Evolutionary conservation across 2,797 vertebrate species (phyloP).

Genomic region (Cephalopachus bancanus): DNA sequence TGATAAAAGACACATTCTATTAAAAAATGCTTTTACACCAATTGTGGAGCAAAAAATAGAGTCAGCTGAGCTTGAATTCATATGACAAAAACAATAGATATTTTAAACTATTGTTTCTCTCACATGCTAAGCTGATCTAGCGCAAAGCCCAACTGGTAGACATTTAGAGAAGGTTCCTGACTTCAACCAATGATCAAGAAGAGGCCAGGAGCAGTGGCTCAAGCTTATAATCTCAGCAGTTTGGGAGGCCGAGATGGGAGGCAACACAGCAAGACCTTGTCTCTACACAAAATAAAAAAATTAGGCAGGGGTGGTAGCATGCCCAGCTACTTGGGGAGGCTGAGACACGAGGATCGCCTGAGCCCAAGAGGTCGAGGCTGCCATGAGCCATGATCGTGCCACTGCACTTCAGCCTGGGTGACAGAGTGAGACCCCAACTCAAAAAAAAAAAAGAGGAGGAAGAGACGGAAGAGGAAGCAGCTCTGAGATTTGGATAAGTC

Average conservation of each 20-base stretch:
- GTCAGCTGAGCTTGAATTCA: constrained; percentile 26
- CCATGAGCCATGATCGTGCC: too few relatives aligned
- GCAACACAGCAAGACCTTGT: too few relatives aligned
- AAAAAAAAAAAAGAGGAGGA: too few relatives aligned
- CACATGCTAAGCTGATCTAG: neutral
- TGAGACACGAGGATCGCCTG: too few relatives aligned
- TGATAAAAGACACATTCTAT: constrained; percentile 43
- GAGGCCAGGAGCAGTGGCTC: neutral
- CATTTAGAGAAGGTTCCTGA: neutral
- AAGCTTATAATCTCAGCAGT: too few relatives aligned
- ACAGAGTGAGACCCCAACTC: too few relatives aligned
- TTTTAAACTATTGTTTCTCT: constrained; percentile 25
- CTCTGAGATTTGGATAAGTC: neutral
- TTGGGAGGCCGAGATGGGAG: too few relatives aligned
- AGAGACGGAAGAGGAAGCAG: neutral
- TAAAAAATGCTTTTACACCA: constrained; percentile 52
- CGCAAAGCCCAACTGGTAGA: neutral
- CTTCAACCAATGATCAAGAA: neutral
- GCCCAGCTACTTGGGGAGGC: too few relatives aligned
- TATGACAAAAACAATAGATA: constrained; percentile 21
- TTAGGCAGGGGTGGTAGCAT: too few relatives aligned
- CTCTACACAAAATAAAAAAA: too few relatives aligned
- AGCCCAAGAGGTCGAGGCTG: too few relatives aligned
- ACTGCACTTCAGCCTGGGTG: too few relatives aligned
- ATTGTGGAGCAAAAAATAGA: neutral